Evolutionary conservation across 2,888 invertebrate species (phyloP).

Genomic region (Drosophila stalkeri): DNA sequence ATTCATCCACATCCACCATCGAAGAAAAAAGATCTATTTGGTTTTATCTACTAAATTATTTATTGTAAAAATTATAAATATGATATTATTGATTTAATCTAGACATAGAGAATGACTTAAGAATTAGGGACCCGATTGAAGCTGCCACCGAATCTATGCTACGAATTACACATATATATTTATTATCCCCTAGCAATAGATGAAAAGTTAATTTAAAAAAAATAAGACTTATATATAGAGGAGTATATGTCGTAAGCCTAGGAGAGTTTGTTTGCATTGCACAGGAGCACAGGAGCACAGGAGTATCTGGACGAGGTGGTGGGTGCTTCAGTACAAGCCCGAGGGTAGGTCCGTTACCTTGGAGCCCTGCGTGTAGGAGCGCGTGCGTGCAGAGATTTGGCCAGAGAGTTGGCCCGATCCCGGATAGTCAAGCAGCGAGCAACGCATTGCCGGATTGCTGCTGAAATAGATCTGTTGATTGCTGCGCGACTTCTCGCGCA

Average conservation of each 20-base stretch:
- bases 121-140: slow-evolving; percentile 66
- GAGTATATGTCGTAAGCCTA: slow-evolving; percentile 31
- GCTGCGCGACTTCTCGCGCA: slow-evolving; percentile 86
- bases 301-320: slow-evolving; percentile 8
- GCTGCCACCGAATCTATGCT: slow-evolving; percentile 69
- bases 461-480: slow-evolving; percentile 84
- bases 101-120: slow-evolving; percentile 39
- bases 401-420: slow-evolving; percentile 87
- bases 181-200: slow-evolving; percentile 6
- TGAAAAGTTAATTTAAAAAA: background rate
- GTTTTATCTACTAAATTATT: slow-evolving; percentile 36
- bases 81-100: slow-evolving; percentile 10
- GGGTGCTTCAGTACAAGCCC: slow-evolving; percentile 87
- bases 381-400: slow-evolving; percentile 87
- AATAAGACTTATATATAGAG: background rate
- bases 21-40: background rate
- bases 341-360: slow-evolving; percentile 91
- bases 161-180: slow-evolving; percentile 19
- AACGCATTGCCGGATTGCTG: slow-evolving; percentile 82
- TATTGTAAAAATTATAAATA: slow-evolving; percentile 47
- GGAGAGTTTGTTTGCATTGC: slow-evolving; percentile 58
- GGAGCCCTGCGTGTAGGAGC: slow-evolving; percentile 85
- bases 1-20: too few relatives aligned
- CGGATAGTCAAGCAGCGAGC: slow-evolving; percentile 83
- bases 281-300: slow-evolving; percentile 63